Evolutionary conservation across 2,888 invertebrate species (phyloP).

Genomic region (Luffia ferchaultella): DNA sequence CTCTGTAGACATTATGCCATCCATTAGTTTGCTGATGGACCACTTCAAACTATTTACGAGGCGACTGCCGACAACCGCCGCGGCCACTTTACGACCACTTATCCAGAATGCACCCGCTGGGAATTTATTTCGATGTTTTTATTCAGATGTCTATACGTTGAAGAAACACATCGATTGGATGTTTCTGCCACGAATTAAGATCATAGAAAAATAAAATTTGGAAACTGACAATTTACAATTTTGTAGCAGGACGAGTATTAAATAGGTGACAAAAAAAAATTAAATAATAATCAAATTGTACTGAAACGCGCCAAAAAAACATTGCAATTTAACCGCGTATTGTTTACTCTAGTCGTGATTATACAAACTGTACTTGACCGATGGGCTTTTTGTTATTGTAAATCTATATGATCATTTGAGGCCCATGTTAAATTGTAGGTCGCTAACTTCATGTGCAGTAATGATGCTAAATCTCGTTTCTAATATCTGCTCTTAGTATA

Average conservation of each 20-base stretch:
- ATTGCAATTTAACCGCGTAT: too few relatives aligned
- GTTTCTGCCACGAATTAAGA: too few relatives aligned
- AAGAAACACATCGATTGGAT: too few relatives aligned
- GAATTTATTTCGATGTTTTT: slow-evolving; percentile 15
- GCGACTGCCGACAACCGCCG: slow-evolving; percentile 2
- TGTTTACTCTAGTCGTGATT: too few relatives aligned
- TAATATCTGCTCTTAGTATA: not conserved
- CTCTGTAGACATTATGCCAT: slow-evolving; percentile 34
- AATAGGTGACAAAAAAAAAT: too few relatives aligned
- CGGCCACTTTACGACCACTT: slow-evolving; percentile 17
- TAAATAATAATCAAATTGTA: too few relatives aligned
- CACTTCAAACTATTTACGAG: not conserved
- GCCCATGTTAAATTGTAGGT: not conserved
- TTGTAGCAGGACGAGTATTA: too few relatives aligned
- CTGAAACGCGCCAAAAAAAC: too few relatives aligned
- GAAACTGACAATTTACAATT: too few relatives aligned
- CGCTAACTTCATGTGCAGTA: not conserved
- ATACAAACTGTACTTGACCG: not conserved
- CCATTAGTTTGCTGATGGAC: slow-evolving; percentile 17
- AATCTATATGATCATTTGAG: not conserved
- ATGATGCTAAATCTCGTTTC: not conserved
- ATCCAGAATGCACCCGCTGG: slow-evolving; percentile 7
- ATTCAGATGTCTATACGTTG: too few relatives aligned
- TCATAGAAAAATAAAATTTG: too few relatives aligned
- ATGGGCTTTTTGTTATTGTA: not conserved